Conservation (phyloP, 1,140 invertebrate species). For the Mylabris phalerata region DNA sequence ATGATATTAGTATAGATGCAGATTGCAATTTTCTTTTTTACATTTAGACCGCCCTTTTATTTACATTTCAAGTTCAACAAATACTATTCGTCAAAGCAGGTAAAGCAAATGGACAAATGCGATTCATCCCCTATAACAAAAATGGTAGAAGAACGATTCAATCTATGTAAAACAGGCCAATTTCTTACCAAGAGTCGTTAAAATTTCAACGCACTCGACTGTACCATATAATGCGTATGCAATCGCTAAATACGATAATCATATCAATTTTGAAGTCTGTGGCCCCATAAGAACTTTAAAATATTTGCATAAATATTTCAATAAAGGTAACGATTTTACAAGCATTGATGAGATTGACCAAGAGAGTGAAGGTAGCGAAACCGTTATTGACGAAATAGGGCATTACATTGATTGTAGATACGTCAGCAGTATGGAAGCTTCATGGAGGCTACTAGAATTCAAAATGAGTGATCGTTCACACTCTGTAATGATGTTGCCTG, state of each 20-base stretch:
- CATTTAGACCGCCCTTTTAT: too few relatives aligned
- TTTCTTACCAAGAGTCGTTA: too few relatives aligned
- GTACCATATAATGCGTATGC: not conserved
- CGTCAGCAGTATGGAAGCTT: slow-evolving; percentile 9
- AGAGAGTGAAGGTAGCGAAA: not conserved
- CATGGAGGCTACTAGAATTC: slow-evolving; percentile 11
- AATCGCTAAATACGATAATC: not conserved
- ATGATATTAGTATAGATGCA: too few relatives aligned
- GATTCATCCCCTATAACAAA: too few relatives aligned
- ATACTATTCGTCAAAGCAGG: too few relatives aligned
- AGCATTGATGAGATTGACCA: not conserved
- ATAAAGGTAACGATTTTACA: not conserved
- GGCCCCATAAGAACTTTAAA: not conserved
- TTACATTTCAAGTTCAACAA: too few relatives aligned
- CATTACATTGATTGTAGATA: slow-evolving; percentile 3
- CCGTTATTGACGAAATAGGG: not conserved
- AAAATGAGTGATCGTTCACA: slow-evolving; percentile 9
- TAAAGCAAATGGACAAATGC: too few relatives aligned
- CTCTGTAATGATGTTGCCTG: slow-evolving; percentile 5
- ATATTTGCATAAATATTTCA: not conserved
- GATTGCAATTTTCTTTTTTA: too few relatives aligned
- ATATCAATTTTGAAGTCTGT: not conserved
- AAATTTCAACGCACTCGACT: too few relatives aligned
- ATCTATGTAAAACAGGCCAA: too few relatives aligned
- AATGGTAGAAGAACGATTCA: too few relatives aligned